Conservation (phyloP, 2,797 vertebrate genomes). For the Pangasius larnaudii region DNA sequence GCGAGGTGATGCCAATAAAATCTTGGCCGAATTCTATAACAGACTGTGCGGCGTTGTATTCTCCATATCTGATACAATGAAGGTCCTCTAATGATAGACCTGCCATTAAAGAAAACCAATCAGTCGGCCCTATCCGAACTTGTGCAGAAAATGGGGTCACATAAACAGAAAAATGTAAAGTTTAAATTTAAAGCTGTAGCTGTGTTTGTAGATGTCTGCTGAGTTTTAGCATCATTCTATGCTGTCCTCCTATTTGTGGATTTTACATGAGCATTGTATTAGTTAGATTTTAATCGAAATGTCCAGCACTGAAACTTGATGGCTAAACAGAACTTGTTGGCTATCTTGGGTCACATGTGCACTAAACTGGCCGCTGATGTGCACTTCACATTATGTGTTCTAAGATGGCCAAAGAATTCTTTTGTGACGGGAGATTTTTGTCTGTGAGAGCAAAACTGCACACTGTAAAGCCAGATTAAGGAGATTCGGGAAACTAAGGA, state of each 20-base stretch:
- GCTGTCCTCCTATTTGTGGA: background rate
- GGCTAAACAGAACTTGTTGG: background rate
- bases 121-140: background rate
- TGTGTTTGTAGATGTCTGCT: background rate
- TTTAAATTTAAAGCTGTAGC: background rate
- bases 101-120: background rate
- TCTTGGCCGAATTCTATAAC: background rate
- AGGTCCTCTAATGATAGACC: background rate
- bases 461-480: background rate
- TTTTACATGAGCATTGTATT: background rate
- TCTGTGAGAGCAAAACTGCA: background rate
- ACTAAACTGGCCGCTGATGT: background rate
- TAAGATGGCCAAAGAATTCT: background rate
- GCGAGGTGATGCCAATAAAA: background rate
- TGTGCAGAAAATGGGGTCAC: background rate
- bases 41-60: background rate
- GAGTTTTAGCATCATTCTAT: background rate
- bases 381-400: background rate
- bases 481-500: background rate
- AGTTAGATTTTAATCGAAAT: background rate
- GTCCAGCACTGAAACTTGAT: background rate
- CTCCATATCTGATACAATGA: background rate
- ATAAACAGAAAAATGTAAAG: background rate
- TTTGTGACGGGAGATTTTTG: background rate
- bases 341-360: background rate